Evolutionary conservation across 1,140 invertebrate species (phyloP).

Genomic region (Orius insidiosus): DNA sequence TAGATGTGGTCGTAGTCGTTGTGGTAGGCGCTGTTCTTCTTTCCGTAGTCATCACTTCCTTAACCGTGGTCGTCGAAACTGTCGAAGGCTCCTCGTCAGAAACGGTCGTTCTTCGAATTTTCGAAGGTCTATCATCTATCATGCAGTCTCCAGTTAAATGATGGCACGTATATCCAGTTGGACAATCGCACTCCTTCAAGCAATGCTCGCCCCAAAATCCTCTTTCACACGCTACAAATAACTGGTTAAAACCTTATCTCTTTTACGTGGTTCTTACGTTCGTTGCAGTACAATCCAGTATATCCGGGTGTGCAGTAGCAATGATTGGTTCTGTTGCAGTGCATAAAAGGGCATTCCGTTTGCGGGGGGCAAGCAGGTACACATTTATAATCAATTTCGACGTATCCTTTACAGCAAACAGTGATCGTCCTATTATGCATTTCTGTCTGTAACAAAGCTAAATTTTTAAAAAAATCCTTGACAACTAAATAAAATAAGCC

Average conservation of each 20-base stretch:
- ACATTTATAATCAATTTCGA: conserved; percentile 17
- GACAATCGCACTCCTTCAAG: conserved; percentile 58
- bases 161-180: conserved; percentile 56
- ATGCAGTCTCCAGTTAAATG: conserved; percentile 49
- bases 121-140: conserved; percentile 10
- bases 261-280: too few species aligned
- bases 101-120: conserved; percentile 3
- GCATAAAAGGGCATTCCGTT: conserved; percentile 17
- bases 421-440: conserved; percentile 19
- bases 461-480: not conserved
- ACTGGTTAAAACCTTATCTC: too few species aligned
- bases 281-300: conserved; percentile 57
- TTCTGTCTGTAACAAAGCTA: conserved; percentile 15
- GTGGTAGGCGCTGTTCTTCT: not conserved
- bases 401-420: conserved; percentile 19
- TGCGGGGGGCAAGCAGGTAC: conserved; percentile 17
- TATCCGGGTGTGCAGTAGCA: conserved; percentile 63
- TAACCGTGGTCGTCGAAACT: not conserved
- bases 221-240: conserved; percentile 57
- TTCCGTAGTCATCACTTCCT: not conserved
- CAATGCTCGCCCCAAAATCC: conserved; percentile 79
- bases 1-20: not conserved
- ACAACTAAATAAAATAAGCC: not conserved
- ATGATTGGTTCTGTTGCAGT: conserved; percentile 25
- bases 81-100: not conserved